Percentiles rank a stretch among this genome's conserved stretches.
Evolutionary conservation across 2,888 invertebrate genomes (phyloP).

Genomic region (Thyatira batis): DNA sequence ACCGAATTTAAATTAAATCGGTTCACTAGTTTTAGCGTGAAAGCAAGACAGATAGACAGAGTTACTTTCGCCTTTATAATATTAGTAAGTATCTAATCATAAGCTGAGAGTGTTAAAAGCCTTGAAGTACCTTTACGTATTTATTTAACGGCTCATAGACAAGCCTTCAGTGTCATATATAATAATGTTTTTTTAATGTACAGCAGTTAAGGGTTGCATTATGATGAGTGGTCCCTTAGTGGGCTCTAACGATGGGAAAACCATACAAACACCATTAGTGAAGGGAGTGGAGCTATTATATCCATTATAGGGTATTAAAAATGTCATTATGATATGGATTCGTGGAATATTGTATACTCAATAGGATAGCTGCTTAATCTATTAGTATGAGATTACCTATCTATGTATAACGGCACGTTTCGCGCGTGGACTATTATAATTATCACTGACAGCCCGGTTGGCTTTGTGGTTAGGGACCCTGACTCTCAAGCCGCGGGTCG

Average conservation of each 20-base stretch:
- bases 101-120: not conserved
- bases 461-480: too few species aligned
- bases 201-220: constrained; percentile 12
- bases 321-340: constrained; percentile 13
- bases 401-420: too few species aligned
- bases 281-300: constrained; percentile 42
- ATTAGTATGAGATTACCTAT: too few species aligned
- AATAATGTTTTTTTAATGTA: constrained; percentile 5
- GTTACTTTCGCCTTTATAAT: too few species aligned
- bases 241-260: constrained; percentile 23
- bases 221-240: constrained; percentile 28
- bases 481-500: too few species aligned
- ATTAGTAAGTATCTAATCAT: too few species aligned
- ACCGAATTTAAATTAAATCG: too few species aligned
- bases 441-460: too few species aligned
- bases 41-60: too few species aligned
- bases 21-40: too few species aligned
- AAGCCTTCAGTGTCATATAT: not conserved
- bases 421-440: too few species aligned
- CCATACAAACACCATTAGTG: constrained; percentile 34
- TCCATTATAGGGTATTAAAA: constrained; percentile 44
- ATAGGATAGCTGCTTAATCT: too few species aligned
- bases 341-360: not conserved
- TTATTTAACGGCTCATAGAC: not conserved
- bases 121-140: not conserved